Percentiles rank a stretch among this genome's conserved stretches.
These are phyloP conservation scores for Pholis gunnellus DNA, from an alignment of 2,113 vertebrate species.

Conservation along the genomic window DNA sequence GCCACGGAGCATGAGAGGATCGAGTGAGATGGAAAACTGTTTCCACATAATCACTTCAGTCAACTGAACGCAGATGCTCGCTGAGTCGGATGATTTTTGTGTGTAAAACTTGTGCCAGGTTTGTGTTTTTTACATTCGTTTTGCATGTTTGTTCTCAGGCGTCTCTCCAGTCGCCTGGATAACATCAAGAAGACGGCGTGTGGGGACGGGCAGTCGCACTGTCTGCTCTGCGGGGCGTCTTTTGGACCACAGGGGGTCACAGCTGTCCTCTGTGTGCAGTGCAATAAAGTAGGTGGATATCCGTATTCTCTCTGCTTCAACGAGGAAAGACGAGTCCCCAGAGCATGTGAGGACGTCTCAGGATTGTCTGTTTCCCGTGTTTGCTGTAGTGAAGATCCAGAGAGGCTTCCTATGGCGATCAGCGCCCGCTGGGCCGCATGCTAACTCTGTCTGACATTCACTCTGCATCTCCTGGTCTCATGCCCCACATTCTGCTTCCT, in stretches of 20 bases:
- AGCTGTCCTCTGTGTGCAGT: conserved; percentile 91
- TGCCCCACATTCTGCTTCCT: conserved; percentile 35
- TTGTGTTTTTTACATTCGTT: conserved; percentile 1
- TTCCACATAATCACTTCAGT: conserved; percentile 4
- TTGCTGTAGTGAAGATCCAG: not conserved
- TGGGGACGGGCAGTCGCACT: conserved; percentile 90
- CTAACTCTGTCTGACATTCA: conserved; percentile 43
- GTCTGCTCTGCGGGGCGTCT: conserved; percentile 91
- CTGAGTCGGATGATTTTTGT: not conserved
- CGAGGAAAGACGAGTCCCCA: not conserved
- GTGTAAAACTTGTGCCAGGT: conserved; percentile 15
- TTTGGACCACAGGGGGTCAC: conserved; percentile 86
- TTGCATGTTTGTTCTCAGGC: conserved; percentile 76
- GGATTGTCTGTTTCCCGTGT: not conserved
- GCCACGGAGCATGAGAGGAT: conserved; percentile 93
- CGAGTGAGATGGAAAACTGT: conserved; percentile 81
- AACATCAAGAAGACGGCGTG: conserved; percentile 89
- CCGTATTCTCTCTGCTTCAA: not conserved
- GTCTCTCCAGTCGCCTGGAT: conserved; percentile 91
- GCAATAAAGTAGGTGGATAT: conserved; percentile 90
- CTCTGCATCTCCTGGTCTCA: conserved; percentile 12
- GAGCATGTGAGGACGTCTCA: not conserved
- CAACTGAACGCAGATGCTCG: not conserved
- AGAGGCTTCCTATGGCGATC: conserved; percentile 20
- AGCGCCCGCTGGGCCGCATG: not conserved